Conservation (phyloP, 2,113 vertebrate genomes). For the Agapornis roseicollis region DNA sequence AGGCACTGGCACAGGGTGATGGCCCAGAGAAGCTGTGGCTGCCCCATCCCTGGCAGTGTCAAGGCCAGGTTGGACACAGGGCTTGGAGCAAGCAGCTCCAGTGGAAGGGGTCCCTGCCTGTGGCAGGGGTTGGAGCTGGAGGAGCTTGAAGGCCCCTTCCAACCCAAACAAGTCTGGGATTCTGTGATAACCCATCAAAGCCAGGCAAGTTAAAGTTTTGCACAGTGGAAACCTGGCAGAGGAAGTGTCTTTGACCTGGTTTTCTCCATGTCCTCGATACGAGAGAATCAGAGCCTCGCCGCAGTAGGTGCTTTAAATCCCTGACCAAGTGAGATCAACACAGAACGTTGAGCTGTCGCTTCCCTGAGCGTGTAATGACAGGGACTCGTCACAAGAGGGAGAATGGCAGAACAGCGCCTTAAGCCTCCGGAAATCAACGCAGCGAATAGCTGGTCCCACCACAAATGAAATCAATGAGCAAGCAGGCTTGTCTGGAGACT, state of each 20-base stretch:
- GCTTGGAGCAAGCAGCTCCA: background rate
- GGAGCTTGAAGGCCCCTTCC: background rate
- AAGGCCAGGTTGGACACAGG: background rate
- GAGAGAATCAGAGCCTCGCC: background rate
- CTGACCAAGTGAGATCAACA: background rate
- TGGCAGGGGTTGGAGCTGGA: background rate
- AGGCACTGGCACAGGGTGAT: background rate
- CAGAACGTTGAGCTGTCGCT: background rate
- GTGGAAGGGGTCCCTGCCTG: background rate
- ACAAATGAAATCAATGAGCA: background rate
- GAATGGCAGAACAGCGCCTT: background rate
- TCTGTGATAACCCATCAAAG: background rate
- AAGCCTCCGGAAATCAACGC: background rate
- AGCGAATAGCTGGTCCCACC: background rate
- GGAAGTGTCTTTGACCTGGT: background rate
- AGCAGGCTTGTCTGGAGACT: background rate
- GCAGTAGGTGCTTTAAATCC: background rate
- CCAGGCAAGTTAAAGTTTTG: background rate
- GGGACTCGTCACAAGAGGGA: conserved; percentile 45
- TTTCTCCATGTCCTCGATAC: background rate
- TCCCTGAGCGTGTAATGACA: background rate
- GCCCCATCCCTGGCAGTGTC: background rate
- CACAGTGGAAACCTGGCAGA: background rate
- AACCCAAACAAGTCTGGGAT: background rate
- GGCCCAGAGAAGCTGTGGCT: background rate